Percentiles rank a stretch among this genome's conserved stretches.
Evolutionary conservation across 1,140 invertebrate genomes (phyloP).

Genomic region (Trichoplusia ni): DNA sequence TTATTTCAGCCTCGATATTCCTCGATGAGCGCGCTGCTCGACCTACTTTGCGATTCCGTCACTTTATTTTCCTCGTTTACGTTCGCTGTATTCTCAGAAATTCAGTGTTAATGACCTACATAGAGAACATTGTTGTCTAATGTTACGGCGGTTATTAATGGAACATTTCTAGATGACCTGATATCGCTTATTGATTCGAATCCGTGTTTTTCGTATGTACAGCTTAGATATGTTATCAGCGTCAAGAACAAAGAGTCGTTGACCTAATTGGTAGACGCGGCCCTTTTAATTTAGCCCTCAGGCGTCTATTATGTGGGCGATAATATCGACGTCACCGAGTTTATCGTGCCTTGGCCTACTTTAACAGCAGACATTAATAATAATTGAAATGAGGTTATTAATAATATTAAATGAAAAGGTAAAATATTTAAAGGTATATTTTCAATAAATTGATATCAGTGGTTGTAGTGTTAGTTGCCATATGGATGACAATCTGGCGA

Average conservation of each 20-base stretch:
- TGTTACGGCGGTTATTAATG: background rate
- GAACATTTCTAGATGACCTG: background rate
- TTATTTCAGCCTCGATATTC: constrained; percentile 56
- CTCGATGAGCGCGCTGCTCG: constrained; percentile 44
- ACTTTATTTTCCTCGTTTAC: constrained; percentile 63
- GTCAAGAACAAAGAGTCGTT: constrained; percentile 69
- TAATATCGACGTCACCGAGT: constrained; percentile 53
- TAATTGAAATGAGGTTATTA: constrained; percentile 57
- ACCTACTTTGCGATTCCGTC: constrained; percentile 54
- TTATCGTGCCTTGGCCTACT: constrained; percentile 64
- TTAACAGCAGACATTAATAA: constrained; percentile 44
- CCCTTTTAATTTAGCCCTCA: constrained; percentile 67
- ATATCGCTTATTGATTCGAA: background rate
- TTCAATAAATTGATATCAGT: background rate
- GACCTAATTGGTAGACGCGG: constrained; percentile 59
- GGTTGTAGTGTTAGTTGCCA: constrained; percentile 8
- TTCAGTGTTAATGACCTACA: constrained; percentile 73
- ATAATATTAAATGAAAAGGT: constrained; percentile 23
- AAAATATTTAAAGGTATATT: background rate
- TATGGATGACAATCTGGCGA: background rate
- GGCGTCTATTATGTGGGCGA: constrained; percentile 44
- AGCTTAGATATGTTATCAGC: constrained; percentile 12
- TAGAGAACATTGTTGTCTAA: constrained; percentile 41
- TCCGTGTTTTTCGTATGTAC: background rate
- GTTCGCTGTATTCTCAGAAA: constrained; percentile 55